These are phyloP conservation scores for Acheta domesticus DNA, from an alignment of 2,888 invertebrate genomes.

Conservation along the genomic window DNA sequence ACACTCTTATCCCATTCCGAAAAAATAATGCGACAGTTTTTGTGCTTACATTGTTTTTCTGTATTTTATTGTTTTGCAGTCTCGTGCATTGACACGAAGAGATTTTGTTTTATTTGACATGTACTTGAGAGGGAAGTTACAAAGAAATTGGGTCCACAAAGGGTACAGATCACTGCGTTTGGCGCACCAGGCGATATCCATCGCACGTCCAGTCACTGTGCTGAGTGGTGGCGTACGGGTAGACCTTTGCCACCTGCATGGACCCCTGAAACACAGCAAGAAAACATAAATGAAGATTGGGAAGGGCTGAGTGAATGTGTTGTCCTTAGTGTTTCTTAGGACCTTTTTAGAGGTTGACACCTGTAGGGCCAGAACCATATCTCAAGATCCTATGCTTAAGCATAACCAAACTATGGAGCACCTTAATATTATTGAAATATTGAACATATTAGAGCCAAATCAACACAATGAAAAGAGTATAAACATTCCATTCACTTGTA, in stretches of 20 bases:
- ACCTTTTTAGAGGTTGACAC: no score
- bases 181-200: not conserved
- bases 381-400: no score
- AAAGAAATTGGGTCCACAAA: conserved; percentile 1
- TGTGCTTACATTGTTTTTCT: no score
- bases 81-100: not conserved
- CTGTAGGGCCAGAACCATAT: no score
- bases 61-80: not conserved
- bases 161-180: not conserved
- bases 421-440: no score
- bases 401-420: no score
- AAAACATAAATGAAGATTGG: no score
- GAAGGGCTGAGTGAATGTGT: no score
- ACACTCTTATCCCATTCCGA: not conserved
- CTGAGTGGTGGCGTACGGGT: conserved; percentile 41
- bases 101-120: not conserved
- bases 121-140: not conserved
- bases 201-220: conserved; percentile 31
- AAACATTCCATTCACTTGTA: no score
- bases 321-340: no score
- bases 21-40: not conserved
- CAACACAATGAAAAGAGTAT: no score
- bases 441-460: no score
- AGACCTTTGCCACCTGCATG: conserved; percentile 49
- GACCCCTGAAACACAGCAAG: conserved; percentile 46